Percentiles rank a stretch among this genome's conserved stretches.
Conservation (phyloP, 1,140 invertebrate species). For the Drosophila varians region DNA sequence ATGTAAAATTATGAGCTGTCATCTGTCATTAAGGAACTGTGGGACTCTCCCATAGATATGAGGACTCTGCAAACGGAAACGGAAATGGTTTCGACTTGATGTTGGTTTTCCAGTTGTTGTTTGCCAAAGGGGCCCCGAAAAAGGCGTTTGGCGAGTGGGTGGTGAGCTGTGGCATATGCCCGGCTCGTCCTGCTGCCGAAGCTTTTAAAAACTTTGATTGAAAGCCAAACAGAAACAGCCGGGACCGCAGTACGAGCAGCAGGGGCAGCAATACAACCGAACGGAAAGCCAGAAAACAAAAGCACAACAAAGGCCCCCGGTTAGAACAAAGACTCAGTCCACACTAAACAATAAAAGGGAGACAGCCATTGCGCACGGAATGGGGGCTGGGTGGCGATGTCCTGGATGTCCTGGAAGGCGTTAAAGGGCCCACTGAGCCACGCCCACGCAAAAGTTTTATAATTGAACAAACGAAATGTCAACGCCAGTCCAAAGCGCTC, state of each 20-base stretch:
- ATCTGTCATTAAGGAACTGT: background rate
- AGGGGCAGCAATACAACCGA: conserved; percentile 23
- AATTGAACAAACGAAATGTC: conserved; percentile 81
- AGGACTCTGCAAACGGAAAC: conserved; percentile 62
- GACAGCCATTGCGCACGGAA: conserved; percentile 8
- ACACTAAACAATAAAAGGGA: conserved; percentile 20
- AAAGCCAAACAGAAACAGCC: conserved; percentile 66
- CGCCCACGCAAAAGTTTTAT: conserved; percentile 71
- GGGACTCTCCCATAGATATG: background rate
- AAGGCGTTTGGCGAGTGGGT: conserved; percentile 12
- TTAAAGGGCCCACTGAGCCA: background rate
- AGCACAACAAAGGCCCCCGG: conserved; percentile 63
- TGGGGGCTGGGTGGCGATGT: background rate
- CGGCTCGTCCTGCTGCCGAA: conserved; percentile 60
- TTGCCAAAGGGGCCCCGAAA: conserved; percentile 38
- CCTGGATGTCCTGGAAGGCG: background rate
- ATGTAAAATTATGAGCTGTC: background rate
- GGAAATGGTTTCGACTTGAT: conserved; percentile 62
- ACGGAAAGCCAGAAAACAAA: conserved; percentile 53
- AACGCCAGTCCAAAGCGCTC: conserved; percentile 68
- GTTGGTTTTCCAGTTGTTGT: conserved; percentile 25
- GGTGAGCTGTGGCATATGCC: conserved; percentile 63
- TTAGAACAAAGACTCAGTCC: conserved; percentile 60
- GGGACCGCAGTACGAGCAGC: conserved; percentile 48
- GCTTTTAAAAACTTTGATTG: conserved; percentile 80